Conservation (phyloP, 2,888 invertebrate genomes). For the Caradrina clavipalpis region DNA sequence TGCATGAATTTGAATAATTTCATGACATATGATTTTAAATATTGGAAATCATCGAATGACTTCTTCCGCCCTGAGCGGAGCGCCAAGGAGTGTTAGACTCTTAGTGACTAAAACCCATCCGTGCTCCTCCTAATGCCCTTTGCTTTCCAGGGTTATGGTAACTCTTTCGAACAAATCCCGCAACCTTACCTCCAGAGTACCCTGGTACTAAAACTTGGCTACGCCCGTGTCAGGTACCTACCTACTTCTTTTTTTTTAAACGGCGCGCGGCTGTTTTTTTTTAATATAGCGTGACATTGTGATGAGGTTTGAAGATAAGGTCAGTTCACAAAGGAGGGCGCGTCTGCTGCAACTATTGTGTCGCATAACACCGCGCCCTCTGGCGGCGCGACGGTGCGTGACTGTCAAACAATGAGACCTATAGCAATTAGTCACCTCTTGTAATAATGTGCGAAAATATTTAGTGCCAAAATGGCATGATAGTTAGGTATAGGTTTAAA, state of each 20-base stretch:
- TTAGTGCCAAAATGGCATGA: constrained; percentile 41
- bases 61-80: too few species aligned
- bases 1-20: too few species aligned
- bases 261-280: constrained; percentile 58
- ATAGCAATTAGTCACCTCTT: constrained; percentile 71
- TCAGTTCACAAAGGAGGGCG: constrained; percentile 78
- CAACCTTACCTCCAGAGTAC: too few species aligned
- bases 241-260: constrained; percentile 38
- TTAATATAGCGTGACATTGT: constrained; percentile 66
- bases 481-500: constrained; percentile 13
- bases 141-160: too few species aligned
- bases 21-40: too few species aligned
- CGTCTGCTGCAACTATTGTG: constrained; percentile 72
- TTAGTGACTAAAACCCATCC: too few species aligned
- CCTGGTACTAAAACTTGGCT: too few species aligned
- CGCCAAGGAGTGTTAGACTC: too few species aligned
- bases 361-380: constrained; percentile 76
- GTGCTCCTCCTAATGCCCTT: too few species aligned
- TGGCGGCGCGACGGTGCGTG: constrained; percentile 75
- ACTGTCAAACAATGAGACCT: constrained; percentile 72
- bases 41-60: too few species aligned
- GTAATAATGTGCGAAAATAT: constrained; percentile 47
- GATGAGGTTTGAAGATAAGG: constrained; percentile 72
- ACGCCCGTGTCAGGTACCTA: constrained; percentile 8
- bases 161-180: too few species aligned